Evolutionary conservation across 2,797 vertebrate genomes (phyloP), one percentile per base, ranked within the genome.

Genomic region (Sphaeramia orbicularis): DNA sequence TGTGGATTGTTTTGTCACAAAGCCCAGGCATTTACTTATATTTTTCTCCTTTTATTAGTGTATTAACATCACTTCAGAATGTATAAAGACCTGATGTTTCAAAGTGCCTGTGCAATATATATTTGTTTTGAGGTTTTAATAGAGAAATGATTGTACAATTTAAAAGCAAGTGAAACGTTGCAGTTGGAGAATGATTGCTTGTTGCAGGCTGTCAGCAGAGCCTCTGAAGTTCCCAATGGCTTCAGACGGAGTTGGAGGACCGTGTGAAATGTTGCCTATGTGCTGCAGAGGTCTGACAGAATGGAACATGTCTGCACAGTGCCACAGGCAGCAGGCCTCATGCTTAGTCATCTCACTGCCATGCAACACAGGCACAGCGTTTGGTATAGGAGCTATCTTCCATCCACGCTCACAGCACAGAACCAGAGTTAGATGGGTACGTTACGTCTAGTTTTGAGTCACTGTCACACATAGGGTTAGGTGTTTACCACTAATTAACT

Each of bases 231-330:
- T 91, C 91, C 78, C 75, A 81, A 54, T 88, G 16, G 24, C 66
- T n/a, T 30, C 4, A 81, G 86, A 86, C 76, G 51, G 86, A 79
- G 71, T 78, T 49, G 57, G 80, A 74, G 80, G 80, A 81, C 70
- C 71, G 74, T 89, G 89, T 87, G 89, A 92, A 91, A 81, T 64
- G 84, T 78, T 83, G 78, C 76, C 68, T 85, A 71, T 85, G 84
- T 85, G 87, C 85, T 71, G 80, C 81, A 52, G 58, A 45, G 76
- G 68, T 74, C 78, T 91, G 89, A 89, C 90, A 87, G 88, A 91
- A 86, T 89, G 89, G 91, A 92, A 93, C 90, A 92, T 88, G 90
- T 89, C 89, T 89, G 74, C 81, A 62, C 73, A 63, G 75, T 68
- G 80, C 89, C 83, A 89, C 86, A 87, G 83, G 83, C 87, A 50